A percentile compares a stretch with the other conserved stretches of the same genome.
Conservation (phyloP, 2,113 vertebrate genomes). For the Paedocypris sp. region DNA sequence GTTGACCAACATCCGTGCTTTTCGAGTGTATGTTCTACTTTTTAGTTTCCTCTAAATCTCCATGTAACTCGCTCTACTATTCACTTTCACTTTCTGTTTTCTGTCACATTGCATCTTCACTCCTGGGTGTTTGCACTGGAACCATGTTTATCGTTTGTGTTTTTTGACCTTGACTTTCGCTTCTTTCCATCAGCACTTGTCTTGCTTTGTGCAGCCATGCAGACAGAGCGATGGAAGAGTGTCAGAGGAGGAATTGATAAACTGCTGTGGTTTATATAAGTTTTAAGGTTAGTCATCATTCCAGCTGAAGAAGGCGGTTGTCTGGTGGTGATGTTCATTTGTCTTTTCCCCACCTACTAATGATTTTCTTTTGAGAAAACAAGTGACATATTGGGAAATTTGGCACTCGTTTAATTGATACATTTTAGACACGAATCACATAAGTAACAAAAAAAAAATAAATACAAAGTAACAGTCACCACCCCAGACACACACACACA, state of each 20-base stretch:
- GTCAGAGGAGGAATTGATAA: neutral
- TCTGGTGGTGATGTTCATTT: too few relatives aligned
- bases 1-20: neutral
- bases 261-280: neutral
- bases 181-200: neutral
- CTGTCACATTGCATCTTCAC: neutral
- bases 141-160: slow-evolving; percentile 30
- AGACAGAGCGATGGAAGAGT: neutral
- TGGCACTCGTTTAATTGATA: too few relatives aligned
- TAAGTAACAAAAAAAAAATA: too few relatives aligned
- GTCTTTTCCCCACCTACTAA: too few relatives aligned
- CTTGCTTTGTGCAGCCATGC: neutral
- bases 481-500: too few relatives aligned
- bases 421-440: too few relatives aligned
- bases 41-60: slow-evolving; percentile 14
- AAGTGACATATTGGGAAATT: too few relatives aligned
- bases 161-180: slow-evolving; percentile 29
- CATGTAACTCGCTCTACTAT: neutral
- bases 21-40: neutral
- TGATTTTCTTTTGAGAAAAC: too few relatives aligned
- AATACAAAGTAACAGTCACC: too few relatives aligned
- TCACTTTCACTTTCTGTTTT: neutral
- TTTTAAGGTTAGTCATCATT: neutral
- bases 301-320: neutral
- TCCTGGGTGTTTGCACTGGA: neutral